Evolutionary conservation across 2,888 invertebrate species (phyloP).

Genomic region (Chrysopilus asiliformis): DNA sequence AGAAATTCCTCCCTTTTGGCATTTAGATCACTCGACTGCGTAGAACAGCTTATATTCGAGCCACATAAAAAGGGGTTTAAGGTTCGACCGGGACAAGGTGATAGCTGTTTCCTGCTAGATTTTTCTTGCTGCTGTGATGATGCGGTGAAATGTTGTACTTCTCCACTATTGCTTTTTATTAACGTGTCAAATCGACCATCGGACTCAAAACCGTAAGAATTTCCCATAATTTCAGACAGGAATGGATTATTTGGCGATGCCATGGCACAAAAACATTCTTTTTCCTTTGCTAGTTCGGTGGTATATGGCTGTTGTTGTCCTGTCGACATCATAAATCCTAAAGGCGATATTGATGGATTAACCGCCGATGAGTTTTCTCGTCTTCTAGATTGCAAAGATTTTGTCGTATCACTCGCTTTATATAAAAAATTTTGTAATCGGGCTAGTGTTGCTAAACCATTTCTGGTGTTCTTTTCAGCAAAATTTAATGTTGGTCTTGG

Average conservation of each 20-base stretch:
- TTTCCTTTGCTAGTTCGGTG: not conserved
- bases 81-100: slow-evolving; percentile 23
- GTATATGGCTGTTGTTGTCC: slow-evolving; percentile 1
- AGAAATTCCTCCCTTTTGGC: slow-evolving; percentile 52
- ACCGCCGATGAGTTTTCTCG: too few species aligned
- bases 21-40: slow-evolving; percentile 25
- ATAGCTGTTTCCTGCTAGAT: not conserved
- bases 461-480: too few species aligned
- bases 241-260: slow-evolving; percentile 35
- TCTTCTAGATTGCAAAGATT: slow-evolving; percentile 1
- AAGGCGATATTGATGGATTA: too few species aligned
- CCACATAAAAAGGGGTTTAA: slow-evolving; percentile 28
- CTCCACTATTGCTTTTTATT: not conserved
- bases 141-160: slow-evolving; percentile 4
- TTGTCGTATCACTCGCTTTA: slow-evolving; percentile 12
- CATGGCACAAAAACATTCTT: slow-evolving; percentile 28
- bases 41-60: slow-evolving; percentile 16
- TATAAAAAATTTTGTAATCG: slow-evolving; percentile 32
- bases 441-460: slow-evolving; percentile 19
- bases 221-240: slow-evolving; percentile 32
- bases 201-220: slow-evolving; percentile 24
- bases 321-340: not conserved
- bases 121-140: not conserved
- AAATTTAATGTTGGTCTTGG: too few species aligned
- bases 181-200: too few species aligned